These are phyloP conservation scores for Heliconius ismenius DNA, from an alignment of 2,888 invertebrate genomes.

Conservation along the genomic window DNA sequence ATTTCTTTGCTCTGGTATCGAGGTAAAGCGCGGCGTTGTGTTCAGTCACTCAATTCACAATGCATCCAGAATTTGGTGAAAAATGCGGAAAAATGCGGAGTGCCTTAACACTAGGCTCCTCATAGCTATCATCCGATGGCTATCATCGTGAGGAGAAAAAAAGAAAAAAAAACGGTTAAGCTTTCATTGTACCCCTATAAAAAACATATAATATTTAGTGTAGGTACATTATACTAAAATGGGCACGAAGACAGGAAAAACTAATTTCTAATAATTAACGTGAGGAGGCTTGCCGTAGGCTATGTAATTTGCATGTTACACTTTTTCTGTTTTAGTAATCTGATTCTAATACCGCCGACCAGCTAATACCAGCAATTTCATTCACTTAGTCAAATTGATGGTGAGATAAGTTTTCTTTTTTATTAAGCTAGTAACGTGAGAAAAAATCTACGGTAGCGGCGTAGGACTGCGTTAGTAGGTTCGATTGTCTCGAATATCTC, in stretches of 20 bases:
- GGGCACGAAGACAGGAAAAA: background rate
- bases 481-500: background rate
- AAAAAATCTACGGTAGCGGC: background rate
- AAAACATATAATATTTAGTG: background rate
- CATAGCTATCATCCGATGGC: no score
- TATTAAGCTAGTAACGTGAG: background rate
- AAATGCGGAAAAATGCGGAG: background rate
- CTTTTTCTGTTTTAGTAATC: conserved; percentile 14
- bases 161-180: no score
- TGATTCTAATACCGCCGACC: conserved; percentile 3
- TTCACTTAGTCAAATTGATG: conserved; percentile 5
- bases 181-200: no score
- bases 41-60: no score
- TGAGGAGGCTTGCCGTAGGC: conserved; percentile 1
- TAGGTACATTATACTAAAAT: background rate
- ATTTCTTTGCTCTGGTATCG: no score
- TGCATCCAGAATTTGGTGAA: no score
- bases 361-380: conserved; percentile 10
- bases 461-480: background rate
- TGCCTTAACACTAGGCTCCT: background rate
- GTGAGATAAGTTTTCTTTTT: background rate
- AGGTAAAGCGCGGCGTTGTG: no score
- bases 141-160: no score
- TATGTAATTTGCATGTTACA: conserved; percentile 6
- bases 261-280: background rate